A percentile compares a stretch with the other conserved stretches of the same genome.
phyloP scores from a whole-genome alignment of 2,888 invertebrate genomes.

The Andrena bucephala region DNA sequence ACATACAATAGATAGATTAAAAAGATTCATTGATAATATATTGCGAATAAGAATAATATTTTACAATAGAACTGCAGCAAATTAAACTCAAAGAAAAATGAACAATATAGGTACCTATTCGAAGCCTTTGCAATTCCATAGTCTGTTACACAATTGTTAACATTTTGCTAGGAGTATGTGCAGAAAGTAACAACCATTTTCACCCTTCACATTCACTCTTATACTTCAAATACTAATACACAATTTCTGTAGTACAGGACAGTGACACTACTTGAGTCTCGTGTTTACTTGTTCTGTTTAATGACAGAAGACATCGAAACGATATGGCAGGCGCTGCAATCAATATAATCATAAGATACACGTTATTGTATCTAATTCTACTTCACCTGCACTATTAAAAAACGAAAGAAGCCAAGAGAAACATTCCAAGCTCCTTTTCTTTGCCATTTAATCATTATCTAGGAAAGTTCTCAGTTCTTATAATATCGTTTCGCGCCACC shows the following conservation, averaged over 20 bases:
- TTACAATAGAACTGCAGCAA: too few relatives aligned
- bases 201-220: neutral
- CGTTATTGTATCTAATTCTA: neutral
- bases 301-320: conserved; percentile 24
- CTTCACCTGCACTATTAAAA: too few relatives aligned
- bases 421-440: too few relatives aligned
- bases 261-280: conserved; percentile 21
- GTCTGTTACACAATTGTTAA: too few relatives aligned
- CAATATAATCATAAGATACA: neutral
- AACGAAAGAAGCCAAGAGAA: too few relatives aligned
- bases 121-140: too few relatives aligned
- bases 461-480: neutral
- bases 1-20: too few relatives aligned
- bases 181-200: neutral
- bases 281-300: conserved; percentile 17
- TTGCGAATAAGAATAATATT: too few relatives aligned
- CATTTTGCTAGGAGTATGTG: too few relatives aligned
- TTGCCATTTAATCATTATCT: neutral
- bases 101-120: too few relatives aligned
- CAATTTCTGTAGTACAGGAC: conserved; percentile 8
- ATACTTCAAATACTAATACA: neutral
- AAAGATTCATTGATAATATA: too few relatives aligned
- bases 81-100: too few relatives aligned
- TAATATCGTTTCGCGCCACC: neutral
- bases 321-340: neutral